Conservation (phyloP, 2,113 vertebrate species). For the Psittacula cyanocephala region DNA sequence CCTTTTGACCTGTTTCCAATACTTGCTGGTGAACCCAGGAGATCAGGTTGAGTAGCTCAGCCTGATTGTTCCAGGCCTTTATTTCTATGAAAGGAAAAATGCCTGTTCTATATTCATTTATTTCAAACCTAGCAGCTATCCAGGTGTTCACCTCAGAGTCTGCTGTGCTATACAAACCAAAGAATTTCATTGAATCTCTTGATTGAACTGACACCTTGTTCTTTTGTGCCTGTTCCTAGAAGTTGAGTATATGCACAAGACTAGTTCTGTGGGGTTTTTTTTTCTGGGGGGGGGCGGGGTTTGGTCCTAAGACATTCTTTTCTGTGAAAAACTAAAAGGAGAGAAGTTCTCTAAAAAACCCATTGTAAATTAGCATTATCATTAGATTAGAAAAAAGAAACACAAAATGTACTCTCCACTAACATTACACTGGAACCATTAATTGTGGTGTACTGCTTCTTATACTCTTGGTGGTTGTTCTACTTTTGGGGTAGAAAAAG, state of each 20-base stretch:
- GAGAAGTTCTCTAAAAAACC: background rate
- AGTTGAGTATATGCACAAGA: background rate
- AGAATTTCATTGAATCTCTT: background rate
- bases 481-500: background rate
- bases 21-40: background rate
- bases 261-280: background rate
- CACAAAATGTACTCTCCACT: background rate
- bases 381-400: background rate
- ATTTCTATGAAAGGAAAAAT: background rate
- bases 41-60: background rate
- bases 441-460: background rate
- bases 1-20: background rate
- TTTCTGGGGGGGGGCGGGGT: rapidly evolving
- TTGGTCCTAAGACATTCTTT: background rate
- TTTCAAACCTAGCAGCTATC: background rate
- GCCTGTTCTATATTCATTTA: background rate
- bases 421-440: background rate
- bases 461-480: background rate
- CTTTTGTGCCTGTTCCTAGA: background rate
- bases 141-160: background rate
- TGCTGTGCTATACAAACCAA: background rate
- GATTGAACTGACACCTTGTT: background rate
- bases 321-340: background rate
- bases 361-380: background rate
- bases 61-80: background rate